Percentiles rank a stretch among this genome's conserved stretches.
phyloP scores from a whole-genome alignment of 1,140 invertebrate genomes.

The Drosophila persimilis region DNA sequence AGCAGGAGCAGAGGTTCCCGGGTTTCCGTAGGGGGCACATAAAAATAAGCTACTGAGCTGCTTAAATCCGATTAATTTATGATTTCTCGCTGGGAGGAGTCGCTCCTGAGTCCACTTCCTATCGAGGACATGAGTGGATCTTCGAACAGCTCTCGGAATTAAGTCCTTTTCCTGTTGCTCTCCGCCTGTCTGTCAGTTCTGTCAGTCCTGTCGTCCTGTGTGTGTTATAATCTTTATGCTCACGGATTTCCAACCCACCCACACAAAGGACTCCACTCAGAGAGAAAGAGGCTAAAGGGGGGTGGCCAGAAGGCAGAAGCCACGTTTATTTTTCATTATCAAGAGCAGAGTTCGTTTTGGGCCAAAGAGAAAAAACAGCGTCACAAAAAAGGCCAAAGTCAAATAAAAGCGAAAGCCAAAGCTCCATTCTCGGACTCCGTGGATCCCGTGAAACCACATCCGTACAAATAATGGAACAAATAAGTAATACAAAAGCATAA shows the following conservation, averaged over 20 bases:
- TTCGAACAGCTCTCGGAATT: slow-evolving; percentile 42
- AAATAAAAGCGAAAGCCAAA: slow-evolving; percentile 66
- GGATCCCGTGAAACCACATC: slow-evolving; percentile 36
- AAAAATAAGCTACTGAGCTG: slow-evolving; percentile 80
- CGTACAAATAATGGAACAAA: slow-evolving; percentile 72
- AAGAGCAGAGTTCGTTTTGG: slow-evolving; percentile 55
- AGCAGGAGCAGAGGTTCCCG: too few relatives aligned
- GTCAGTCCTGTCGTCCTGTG: slow-evolving; percentile 16
- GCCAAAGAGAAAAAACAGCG: slow-evolving; percentile 47
- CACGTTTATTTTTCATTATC: slow-evolving; percentile 75
- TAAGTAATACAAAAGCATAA: slow-evolving; percentile 77
- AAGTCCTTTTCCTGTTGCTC: slow-evolving; percentile 62
- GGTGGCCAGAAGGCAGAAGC: slow-evolving; percentile 4
- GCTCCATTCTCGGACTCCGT: slow-evolving; percentile 28
- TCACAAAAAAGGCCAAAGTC: slow-evolving; percentile 63
- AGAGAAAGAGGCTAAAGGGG: too few relatives aligned
- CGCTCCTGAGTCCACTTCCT: slow-evolving; percentile 5
- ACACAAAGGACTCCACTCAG: background rate
- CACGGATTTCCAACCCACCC: slow-evolving; percentile 43
- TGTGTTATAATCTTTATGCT: slow-evolving; percentile 64
- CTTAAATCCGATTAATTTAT: slow-evolving; percentile 82
- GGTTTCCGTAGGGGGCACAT: slow-evolving; percentile 19
- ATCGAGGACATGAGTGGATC: too few relatives aligned
- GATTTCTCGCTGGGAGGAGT: slow-evolving; percentile 60
- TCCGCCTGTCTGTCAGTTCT: slow-evolving; percentile 3